phyloP scores from a whole-genome alignment of 2,113 vertebrate genomes.

The Motacilla tschutschensis region DNA sequence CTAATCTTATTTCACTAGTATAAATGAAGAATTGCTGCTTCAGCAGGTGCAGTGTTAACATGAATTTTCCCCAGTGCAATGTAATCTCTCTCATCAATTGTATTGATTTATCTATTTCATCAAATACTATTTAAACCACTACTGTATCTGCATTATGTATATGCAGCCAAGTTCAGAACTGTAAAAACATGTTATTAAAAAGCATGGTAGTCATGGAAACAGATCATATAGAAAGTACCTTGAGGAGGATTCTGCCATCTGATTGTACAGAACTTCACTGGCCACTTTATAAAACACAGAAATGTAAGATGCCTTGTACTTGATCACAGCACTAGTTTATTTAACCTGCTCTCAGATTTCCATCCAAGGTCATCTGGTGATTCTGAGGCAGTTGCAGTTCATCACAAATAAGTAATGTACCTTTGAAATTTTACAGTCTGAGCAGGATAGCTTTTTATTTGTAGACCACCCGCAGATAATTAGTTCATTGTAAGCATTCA shows the following conservation, averaged over 20 bases:
- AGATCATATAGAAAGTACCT: neutral
- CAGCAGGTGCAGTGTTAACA: neutral
- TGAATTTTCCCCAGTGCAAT: neutral
- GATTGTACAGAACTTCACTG: neutral
- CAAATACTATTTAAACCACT: neutral
- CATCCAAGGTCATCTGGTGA: neutral
- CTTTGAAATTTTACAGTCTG: neutral
- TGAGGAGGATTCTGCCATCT: neutral
- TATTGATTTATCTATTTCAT: constrained; percentile 22
- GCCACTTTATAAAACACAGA: neutral
- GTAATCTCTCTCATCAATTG: constrained; percentile 1
- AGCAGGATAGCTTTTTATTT: neutral
- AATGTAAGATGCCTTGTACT: neutral
- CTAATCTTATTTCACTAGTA: neutral
- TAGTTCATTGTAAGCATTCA: neutral
- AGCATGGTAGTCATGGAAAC: constrained; percentile 41
- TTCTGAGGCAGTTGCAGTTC: neutral
- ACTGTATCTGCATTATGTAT: neutral
- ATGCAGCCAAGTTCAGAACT: neutral
- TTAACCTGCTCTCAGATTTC: neutral
- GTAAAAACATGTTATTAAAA: constrained; percentile 3
- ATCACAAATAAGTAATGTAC: neutral
- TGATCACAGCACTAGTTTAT: neutral
- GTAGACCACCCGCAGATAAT: neutral
- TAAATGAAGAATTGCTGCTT: constrained; percentile 8